Conservation (phyloP, 2,888 invertebrate genomes). For the Heliconius ismenius region DNA sequence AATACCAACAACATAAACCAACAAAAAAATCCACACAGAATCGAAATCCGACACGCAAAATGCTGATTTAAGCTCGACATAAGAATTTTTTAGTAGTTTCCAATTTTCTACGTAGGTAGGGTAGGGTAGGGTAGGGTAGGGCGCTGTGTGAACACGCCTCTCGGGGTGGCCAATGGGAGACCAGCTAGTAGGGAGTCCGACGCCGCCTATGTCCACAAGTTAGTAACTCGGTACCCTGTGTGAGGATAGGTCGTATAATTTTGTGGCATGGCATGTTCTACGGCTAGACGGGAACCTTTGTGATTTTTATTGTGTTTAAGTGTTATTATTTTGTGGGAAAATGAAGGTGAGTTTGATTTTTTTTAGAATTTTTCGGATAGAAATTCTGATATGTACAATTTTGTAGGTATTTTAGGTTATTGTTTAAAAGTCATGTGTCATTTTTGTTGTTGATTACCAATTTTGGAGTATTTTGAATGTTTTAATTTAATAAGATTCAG, state of each 20-base stretch:
- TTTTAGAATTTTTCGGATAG: background rate
- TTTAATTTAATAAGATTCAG: background rate
- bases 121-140: conserved; percentile 5
- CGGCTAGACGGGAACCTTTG: conserved; percentile 8
- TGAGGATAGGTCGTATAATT: conserved; percentile 55
- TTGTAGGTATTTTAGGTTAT: background rate
- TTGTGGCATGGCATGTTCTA: conserved; percentile 20
- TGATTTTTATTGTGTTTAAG: conserved; percentile 14
- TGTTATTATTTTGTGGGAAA: conserved; percentile 16
- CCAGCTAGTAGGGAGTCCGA: conserved; percentile 41
- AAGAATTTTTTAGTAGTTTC: conserved; percentile 49
- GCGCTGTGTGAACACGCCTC: conserved; percentile 45
- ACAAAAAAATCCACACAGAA: conserved; percentile 32
- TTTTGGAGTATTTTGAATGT: background rate
- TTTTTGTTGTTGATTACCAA: background rate
- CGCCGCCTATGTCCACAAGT: conserved; percentile 55
- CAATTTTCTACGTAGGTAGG: conserved; percentile 10
- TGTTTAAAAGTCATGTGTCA: no score
- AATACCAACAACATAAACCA: background rate
- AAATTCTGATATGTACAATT: background rate
- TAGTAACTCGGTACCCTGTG: conserved; percentile 59
- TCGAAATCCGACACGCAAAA: conserved; percentile 58
- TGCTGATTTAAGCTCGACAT: conserved; percentile 48
- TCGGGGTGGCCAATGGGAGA: conserved; percentile 53
- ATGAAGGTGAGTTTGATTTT: conserved; percentile 18